Evolutionary conservation across 2,797 vertebrate genomes (phyloP).

Genomic region (Bucorvus abyssinicus): DNA sequence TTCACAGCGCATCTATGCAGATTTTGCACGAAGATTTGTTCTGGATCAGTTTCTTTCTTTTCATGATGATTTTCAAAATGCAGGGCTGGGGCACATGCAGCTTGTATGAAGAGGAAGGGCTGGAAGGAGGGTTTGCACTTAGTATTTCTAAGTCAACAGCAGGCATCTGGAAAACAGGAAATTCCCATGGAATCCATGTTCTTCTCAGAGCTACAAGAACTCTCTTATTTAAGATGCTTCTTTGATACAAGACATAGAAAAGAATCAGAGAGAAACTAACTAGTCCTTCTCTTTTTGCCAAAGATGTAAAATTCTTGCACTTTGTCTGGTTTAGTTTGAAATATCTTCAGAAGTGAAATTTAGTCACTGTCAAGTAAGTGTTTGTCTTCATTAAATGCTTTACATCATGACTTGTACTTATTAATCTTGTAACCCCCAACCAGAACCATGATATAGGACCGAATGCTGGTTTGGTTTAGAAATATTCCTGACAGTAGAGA

Average conservation of each 20-base stretch:
- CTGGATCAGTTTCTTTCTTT: background rate
- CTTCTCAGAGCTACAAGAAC: background rate
- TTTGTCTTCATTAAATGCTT: background rate
- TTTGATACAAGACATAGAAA: background rate
- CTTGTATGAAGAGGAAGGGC: background rate
- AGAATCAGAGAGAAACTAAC: background rate
- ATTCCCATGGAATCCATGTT: background rate
- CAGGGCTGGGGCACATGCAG: background rate
- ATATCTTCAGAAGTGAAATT: background rate
- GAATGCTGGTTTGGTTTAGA: background rate
- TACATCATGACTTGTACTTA: background rate
- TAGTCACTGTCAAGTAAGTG: background rate
- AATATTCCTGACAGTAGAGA: background rate
- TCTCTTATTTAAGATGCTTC: background rate
- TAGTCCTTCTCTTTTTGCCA: background rate
- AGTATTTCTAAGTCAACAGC: background rate
- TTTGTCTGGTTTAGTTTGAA: background rate
- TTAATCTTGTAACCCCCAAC: background rate
- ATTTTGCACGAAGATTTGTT: background rate
- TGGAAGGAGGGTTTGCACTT: background rate
- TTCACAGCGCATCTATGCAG: background rate
- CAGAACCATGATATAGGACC: background rate
- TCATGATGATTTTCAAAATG: background rate
- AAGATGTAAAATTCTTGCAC: background rate
- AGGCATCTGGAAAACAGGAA: background rate